Conservation (phyloP, 2,888 invertebrate genomes). For the Lochmaea crataegi region DNA sequence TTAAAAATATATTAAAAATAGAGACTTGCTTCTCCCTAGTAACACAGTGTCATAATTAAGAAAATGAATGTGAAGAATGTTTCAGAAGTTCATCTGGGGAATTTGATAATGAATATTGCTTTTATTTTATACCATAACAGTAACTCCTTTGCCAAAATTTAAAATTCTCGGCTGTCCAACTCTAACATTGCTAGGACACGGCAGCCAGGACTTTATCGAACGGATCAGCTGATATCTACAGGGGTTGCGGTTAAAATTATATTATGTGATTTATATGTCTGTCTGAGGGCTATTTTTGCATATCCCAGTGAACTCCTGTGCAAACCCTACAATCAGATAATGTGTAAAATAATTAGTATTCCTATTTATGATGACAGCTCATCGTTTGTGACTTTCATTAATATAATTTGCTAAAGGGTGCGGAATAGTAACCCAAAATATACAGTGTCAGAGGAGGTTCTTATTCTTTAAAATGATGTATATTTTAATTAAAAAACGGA, state of each 20-base stretch:
- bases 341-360: constrained; percentile 19
- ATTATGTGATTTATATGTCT: constrained; percentile 31
- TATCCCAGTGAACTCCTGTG: constrained; percentile 3
- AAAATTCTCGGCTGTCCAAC: constrained; percentile 4
- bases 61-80: too few relatives aligned
- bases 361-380: constrained; percentile 20
- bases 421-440: neutral
- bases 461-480: too few relatives aligned
- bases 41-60: too few relatives aligned
- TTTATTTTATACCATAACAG: neutral
- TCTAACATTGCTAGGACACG: constrained; percentile 5
- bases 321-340: constrained; percentile 20
- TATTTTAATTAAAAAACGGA: too few relatives aligned
- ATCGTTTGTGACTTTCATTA: neutral
- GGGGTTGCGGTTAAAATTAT: constrained; percentile 30
- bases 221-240: constrained; percentile 25
- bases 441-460: too few relatives aligned
- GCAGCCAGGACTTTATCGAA: constrained; percentile 12
- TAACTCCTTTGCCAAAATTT: constrained; percentile 9
- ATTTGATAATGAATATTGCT: neutral
- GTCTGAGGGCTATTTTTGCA: constrained; percentile 23
- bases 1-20: too few relatives aligned
- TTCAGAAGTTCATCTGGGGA: too few relatives aligned
- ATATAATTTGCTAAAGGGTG: neutral
- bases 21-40: too few relatives aligned